Evolutionary conservation across 2,797 vertebrate species (phyloP).

Genomic region (Xiphophorus birchmanni): DNA sequence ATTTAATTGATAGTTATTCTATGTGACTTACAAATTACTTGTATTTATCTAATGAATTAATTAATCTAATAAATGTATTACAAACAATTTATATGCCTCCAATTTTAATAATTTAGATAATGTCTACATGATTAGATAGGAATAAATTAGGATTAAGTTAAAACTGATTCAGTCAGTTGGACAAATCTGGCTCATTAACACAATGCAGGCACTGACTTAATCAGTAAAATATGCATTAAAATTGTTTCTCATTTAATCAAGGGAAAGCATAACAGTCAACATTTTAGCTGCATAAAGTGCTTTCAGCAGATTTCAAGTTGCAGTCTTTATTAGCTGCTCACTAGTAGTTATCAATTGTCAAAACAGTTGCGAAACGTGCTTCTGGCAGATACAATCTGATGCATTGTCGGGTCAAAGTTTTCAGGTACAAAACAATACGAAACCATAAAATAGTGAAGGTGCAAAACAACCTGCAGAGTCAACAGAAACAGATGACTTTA

Average conservation of each 20-base stretch:
- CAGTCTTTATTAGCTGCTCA: background rate
- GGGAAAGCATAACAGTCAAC: background rate
- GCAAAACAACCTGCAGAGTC: background rate
- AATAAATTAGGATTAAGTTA: background rate
- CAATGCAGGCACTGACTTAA: background rate
- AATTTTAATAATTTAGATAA: background rate
- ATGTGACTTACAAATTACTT: background rate
- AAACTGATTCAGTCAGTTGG: background rate
- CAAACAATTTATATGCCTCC: background rate
- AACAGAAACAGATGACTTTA: conserved; percentile 20
- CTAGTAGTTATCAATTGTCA: background rate
- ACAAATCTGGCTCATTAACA: background rate
- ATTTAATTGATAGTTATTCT: background rate
- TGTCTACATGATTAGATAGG: background rate
- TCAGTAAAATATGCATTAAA: background rate
- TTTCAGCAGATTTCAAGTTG: background rate
- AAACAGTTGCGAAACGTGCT: background rate
- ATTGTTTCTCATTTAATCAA: background rate
- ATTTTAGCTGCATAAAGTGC: background rate
- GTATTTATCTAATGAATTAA: background rate
- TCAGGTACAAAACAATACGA: background rate
- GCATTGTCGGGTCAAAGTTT: background rate
- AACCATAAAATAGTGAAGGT: background rate
- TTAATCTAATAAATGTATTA: background rate
- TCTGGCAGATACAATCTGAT: background rate